Conservation (phyloP, 2,113 vertebrate species). For the Jacana jacana region DNA sequence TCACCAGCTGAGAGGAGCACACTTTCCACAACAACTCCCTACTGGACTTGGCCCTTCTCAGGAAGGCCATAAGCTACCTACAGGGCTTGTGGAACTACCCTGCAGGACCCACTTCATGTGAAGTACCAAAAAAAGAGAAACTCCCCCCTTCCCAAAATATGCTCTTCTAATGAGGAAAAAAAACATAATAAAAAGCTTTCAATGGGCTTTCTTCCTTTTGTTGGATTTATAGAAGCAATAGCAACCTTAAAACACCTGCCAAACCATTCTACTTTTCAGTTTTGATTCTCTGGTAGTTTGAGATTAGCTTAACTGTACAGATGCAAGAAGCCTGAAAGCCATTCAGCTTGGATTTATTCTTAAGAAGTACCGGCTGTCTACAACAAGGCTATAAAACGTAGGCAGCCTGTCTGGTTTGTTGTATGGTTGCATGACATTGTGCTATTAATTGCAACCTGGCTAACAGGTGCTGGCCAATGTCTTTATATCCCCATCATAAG, state of each 20-base stretch:
- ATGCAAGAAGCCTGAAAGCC: conserved; percentile 58
- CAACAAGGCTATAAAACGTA: conserved; percentile 62
- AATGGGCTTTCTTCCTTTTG: neutral
- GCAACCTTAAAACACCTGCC: conserved; percentile 51
- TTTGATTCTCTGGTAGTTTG: conserved; percentile 63
- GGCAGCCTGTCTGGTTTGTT: conserved; percentile 55
- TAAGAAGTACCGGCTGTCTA: conserved; percentile 55
- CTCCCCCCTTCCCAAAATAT: neutral
- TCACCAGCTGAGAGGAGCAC: neutral
- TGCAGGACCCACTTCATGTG: neutral
- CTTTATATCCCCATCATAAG: conserved; percentile 45
- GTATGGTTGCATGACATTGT: conserved; percentile 26
- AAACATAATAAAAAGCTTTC: neutral
- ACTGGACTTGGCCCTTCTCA: neutral
- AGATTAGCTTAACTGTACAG: conserved; percentile 48
- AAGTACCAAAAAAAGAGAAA: neutral
- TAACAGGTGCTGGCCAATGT: conserved; percentile 64
- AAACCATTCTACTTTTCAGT: conserved; percentile 47
- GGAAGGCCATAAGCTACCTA: neutral
- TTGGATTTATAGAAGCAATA: conserved; percentile 46
- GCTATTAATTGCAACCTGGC: conserved; percentile 68
- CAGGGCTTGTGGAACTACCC: neutral
- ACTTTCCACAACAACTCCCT: neutral
- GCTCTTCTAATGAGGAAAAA: neutral
- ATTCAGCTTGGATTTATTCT: conserved; percentile 56